Base-by-base conservation (phyloP, 2,113 vertebrate genomes). In the Archilochus colubris region DNA sequence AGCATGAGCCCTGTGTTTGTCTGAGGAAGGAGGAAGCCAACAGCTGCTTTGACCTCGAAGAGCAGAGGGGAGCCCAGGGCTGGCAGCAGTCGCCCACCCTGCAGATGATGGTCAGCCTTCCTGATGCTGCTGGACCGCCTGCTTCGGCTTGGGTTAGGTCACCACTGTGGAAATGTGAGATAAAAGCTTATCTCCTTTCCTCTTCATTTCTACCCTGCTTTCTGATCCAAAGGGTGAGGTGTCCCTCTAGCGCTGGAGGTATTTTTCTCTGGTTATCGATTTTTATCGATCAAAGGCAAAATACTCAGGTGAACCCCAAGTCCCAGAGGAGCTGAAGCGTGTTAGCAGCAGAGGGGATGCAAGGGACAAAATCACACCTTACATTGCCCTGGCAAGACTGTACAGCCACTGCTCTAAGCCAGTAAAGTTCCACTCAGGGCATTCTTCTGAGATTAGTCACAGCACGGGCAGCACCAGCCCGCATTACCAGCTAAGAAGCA, bases 41-140 rank as follows among this genome's bases (percentile, higher is more conserved):
- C 63, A 63, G 53, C 81, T 23, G 24, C 75, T 67, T 31, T 2
- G 1, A 31, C 21, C 30, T 33, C 31, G 50, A 63, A 10, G 4
- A 57, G 46, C 9, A 18, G 21, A 3, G 2, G 10, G 33, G 40
- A 81, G 36, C 20, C 0, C 9, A 33, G 63, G 51, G 59, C 50
- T 50, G 67, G 48, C 1, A 1, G 36, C 28, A n/a, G 10, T 31
- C 0, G 0, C 40, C 15, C 0, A 0, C 20, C 40, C 33, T 66
- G 31, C 0, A 1, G 57, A 70, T 48, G 57, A 70, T 48, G 30
- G 43, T 58, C 6, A 2, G 36, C 3, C 0, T 59, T 72, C 62
- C 11, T 2, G 0, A 28, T 0, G 0, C 51, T 64, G 59, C 46
- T 3, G 1, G 36, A 40, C 66, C 86, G 55, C 51, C 59, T 0